Conservation (phyloP, 2,113 vertebrate species). For the Atrichornis clamosus region DNA sequence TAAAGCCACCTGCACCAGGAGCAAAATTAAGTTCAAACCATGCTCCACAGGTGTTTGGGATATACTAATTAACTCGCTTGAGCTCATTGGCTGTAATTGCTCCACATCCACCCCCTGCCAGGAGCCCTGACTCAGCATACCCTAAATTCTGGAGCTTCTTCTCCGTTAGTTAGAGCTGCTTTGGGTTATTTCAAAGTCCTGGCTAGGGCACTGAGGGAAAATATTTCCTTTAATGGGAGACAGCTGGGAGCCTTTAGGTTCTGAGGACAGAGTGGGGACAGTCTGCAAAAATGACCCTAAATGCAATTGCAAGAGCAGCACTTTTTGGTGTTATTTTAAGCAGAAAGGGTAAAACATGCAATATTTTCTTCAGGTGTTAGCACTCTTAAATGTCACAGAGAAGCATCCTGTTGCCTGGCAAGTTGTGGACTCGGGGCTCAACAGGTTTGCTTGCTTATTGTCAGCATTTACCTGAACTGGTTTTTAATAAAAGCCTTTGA, state of each 20-base stretch:
- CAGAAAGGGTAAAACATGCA: constrained; percentile 39
- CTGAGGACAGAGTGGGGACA: background rate
- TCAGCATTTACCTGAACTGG: constrained; percentile 19
- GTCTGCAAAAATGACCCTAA: background rate
- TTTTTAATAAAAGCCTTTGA: constrained; percentile 63
- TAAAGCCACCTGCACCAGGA: fast-evolving
- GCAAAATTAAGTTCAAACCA: background rate
- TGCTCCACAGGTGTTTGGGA: background rate
- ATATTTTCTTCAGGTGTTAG: constrained; percentile 39
- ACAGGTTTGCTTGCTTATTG: constrained; percentile 28
- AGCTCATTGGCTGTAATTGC: background rate
- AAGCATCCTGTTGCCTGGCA: background rate
- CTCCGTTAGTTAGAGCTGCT: background rate
- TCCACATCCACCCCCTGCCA: background rate
- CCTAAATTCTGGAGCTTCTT: background rate
- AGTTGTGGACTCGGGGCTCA: background rate
- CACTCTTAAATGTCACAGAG: constrained; percentile 40
- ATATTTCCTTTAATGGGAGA: background rate
- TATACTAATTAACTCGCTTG: background rate
- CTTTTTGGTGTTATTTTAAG: background rate
- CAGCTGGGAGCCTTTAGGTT: background rate
- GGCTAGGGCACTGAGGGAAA: background rate
- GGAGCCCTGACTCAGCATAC: background rate
- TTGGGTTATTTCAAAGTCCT: background rate
- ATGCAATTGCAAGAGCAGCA: background rate